phyloP scores from a whole-genome alignment of 2,888 invertebrate genomes.

The Tachina grossa region DNA sequence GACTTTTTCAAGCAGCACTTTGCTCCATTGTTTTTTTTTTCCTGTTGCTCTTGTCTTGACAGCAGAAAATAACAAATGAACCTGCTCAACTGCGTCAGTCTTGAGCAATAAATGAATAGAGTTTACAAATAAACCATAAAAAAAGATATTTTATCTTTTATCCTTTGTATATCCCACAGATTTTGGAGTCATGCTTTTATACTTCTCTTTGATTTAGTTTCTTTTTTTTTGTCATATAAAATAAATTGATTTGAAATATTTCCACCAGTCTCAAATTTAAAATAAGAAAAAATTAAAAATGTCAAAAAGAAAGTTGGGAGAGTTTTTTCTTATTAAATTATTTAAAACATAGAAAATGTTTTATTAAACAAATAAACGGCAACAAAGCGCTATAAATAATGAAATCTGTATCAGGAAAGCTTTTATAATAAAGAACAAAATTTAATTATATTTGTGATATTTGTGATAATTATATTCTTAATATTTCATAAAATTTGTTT shows the following conservation, averaged over 20 bases:
- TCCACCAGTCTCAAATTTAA: slow-evolving; percentile 18
- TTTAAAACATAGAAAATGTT: no score
- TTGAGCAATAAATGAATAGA: slow-evolving; percentile 27
- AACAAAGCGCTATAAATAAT: no score
- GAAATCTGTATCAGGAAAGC: no score
- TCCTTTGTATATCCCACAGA: background rate
- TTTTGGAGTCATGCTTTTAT: slow-evolving; percentile 14
- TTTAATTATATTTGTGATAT: no score
- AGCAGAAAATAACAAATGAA: slow-evolving; percentile 57
- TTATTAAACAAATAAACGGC: no score
- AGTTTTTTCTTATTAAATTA: no score
- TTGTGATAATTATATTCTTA: no score
- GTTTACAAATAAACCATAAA: slow-evolving; percentile 36
- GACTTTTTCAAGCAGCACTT: background rate
- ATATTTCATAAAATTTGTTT: no score
- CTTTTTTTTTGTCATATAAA: background rate
- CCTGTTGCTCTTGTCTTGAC: slow-evolving; percentile 3
- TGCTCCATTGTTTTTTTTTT: background rate
- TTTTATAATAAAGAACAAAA: no score
- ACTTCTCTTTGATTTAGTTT: slow-evolving; percentile 2
- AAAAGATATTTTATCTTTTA: slow-evolving; percentile 13
- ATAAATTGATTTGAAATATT: background rate
- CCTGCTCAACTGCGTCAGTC: slow-evolving; percentile 44
- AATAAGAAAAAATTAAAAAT: background rate
- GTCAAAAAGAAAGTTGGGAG: no score